A percentile compares a stretch with the other conserved stretches of the same genome.
Evolutionary conservation across 2,797 vertebrate genomes (phyloP).

Genomic region (Pseudocheirus occidentalis): DNA sequence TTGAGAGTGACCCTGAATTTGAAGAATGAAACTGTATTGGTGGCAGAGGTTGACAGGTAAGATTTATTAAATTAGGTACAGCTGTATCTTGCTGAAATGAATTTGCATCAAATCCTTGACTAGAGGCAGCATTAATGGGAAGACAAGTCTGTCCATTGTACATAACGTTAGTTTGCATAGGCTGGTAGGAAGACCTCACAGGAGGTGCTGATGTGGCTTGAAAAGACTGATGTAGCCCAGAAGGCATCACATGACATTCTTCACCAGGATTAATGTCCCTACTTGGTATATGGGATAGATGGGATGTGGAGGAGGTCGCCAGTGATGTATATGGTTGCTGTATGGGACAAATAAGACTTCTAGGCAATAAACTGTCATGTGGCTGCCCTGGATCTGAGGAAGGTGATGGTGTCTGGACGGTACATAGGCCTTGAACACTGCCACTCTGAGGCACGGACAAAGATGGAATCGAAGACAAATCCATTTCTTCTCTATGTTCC

Average conservation of each 20-base stretch:
- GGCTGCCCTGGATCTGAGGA: slow-evolving; percentile 92
- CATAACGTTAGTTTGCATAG: slow-evolving; percentile 90
- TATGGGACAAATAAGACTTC: slow-evolving; percentile 88
- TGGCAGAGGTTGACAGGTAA: slow-evolving; percentile 88
- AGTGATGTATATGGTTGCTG: slow-evolving; percentile 84
- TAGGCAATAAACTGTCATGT: slow-evolving; percentile 91
- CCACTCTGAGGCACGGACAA: slow-evolving; percentile 87
- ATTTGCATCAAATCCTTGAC: slow-evolving; percentile 92
- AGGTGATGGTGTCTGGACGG: slow-evolving; percentile 90
- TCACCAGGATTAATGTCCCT: slow-evolving; percentile 89
- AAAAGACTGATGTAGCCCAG: slow-evolving; percentile 88
- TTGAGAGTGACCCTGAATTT: slow-evolving; percentile 84
- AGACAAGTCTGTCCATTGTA: slow-evolving; percentile 94
- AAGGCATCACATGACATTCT: slow-evolving; percentile 91
- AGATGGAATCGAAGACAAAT: slow-evolving; percentile 88
- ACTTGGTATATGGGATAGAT: slow-evolving; percentile 92
- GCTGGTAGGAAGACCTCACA: slow-evolving; percentile 90
- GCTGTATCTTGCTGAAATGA: slow-evolving; percentile 90
- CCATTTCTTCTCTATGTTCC: slow-evolving; percentile 95
- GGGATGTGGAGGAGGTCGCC: slow-evolving; percentile 87
- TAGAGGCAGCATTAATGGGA: slow-evolving; percentile 86
- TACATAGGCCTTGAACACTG: slow-evolving; percentile 82
- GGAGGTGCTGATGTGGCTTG: slow-evolving; percentile 88
- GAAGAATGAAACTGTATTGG: slow-evolving; percentile 90
- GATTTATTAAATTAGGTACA: slow-evolving; percentile 89